These are phyloP conservation scores for Drosophila aldrichi DNA, from an alignment of 2,888 invertebrate genomes.

Conservation along the genomic window DNA sequence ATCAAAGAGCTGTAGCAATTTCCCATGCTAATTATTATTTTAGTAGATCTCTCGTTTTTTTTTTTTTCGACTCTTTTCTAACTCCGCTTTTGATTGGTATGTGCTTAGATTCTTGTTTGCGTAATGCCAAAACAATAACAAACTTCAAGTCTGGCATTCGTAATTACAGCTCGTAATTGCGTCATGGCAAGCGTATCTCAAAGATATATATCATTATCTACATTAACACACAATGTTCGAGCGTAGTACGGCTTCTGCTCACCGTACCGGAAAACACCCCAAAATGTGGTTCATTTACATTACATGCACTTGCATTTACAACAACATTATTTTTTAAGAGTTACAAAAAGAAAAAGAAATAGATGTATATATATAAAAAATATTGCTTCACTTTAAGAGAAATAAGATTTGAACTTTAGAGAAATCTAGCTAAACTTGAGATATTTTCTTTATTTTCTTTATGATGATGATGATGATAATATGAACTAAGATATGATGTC, in stretches of 20 bases:
- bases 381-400: constrained; percentile 29
- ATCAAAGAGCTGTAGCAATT: constrained; percentile 6
- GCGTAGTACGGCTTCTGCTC: constrained; percentile 33
- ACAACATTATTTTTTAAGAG: neutral
- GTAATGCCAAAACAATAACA: constrained; percentile 20
- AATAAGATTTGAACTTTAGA: neutral
- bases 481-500: constrained; percentile 6
- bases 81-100: constrained; percentile 34
- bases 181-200: constrained; percentile 68
- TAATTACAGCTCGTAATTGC: constrained; percentile 57
- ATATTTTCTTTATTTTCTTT: too few species aligned
- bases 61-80: too few species aligned
- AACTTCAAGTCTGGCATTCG: constrained; percentile 2
- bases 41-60: neutral
- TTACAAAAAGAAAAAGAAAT: too few species aligned
- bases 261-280: constrained; percentile 51
- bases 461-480: too few species aligned
- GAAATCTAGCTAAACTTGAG: neutral
- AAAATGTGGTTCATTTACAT: constrained; percentile 27
- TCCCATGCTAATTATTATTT: constrained; percentile 44
- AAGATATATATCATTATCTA: constrained; percentile 45
- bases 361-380: neutral
- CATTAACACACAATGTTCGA: constrained; percentile 42
- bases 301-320: constrained; percentile 37
- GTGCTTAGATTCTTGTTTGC: constrained; percentile 28